Percentiles rank a stretch among this genome's conserved stretches.
Conservation (phyloP, 2,113 vertebrate genomes). For the Proterorhinus semilunaris region DNA sequence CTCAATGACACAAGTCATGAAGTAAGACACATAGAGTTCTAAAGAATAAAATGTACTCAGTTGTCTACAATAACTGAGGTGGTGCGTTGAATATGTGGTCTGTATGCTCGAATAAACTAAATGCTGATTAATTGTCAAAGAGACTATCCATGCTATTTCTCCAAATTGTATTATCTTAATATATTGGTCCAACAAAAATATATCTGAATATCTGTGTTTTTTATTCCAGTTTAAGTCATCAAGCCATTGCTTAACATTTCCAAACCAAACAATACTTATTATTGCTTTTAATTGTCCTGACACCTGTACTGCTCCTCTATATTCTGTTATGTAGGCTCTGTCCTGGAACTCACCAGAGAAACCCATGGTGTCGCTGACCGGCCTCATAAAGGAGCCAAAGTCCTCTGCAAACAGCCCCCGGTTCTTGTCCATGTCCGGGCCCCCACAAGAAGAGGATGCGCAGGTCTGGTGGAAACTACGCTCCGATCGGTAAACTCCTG, state of each 20-base stretch:
- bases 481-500: conserved; percentile 84
- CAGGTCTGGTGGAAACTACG: conserved; percentile 81
- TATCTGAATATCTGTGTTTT: background rate
- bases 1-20: too few relatives aligned
- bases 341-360: conserved; percentile 82
- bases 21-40: too few relatives aligned
- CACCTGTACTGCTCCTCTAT: background rate
- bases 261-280: background rate
- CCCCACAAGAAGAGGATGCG: conserved; percentile 73
- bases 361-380: conserved; percentile 79
- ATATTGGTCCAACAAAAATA: too few relatives aligned
- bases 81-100: too few relatives aligned
- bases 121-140: background rate
- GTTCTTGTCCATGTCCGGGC: conserved; percentile 90
- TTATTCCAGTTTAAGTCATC: background rate
- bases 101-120: background rate
- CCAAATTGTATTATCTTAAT: background rate
- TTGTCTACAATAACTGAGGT: too few relatives aligned
- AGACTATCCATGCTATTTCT: background rate
- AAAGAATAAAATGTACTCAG: too few relatives aligned
- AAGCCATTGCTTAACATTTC: background rate
- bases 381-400: conserved; percentile 88
- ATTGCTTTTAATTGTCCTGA: background rate
- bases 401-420: conserved; percentile 84
- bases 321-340: background rate